Evolutionary conservation across 2,888 invertebrate species (phyloP).

Genomic region (Trissolcus japonicus): DNA sequence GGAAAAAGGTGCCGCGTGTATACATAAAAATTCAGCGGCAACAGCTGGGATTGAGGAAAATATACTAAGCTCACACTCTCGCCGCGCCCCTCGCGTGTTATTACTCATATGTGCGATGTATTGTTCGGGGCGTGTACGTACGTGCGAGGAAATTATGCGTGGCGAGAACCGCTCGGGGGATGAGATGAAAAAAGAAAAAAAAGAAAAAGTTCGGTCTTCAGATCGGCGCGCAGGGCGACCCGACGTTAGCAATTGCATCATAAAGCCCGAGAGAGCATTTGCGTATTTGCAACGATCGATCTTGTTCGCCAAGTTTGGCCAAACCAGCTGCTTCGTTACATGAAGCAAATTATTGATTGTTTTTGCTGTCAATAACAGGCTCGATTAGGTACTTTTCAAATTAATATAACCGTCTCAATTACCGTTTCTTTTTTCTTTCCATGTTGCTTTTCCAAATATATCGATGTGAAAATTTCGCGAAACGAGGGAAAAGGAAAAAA

Average conservation of each 20-base stretch:
- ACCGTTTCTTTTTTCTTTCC: not conserved
- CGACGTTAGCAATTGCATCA: conserved; percentile 64
- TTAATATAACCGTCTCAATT: not conserved
- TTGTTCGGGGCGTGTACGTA: conserved; percentile 28
- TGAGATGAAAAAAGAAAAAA: conserved; percentile 17
- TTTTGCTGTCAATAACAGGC: conserved; percentile 19
- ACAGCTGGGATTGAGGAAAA: conserved; percentile 59
- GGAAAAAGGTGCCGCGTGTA: conserved; percentile 50
- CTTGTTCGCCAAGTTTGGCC: conserved; percentile 53
- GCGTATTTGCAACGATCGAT: conserved; percentile 66
- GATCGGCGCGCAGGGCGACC: conserved; percentile 35
- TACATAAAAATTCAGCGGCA: conserved; percentile 54
- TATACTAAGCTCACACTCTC: conserved; percentile 52
- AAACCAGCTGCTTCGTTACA: conserved; percentile 35
- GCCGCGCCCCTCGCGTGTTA: conserved; percentile 39
- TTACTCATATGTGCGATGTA: conserved; percentile 39
- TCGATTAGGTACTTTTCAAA: conserved; percentile 22
- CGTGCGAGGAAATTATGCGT: conserved; percentile 54
- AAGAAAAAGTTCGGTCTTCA: conserved; percentile 36
- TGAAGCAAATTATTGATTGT: conserved; percentile 39
- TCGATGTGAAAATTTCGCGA: no score
- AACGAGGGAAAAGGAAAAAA: no score
- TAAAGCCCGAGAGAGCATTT: conserved; percentile 64
- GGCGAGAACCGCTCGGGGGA: conserved; percentile 32
- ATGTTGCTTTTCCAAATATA: not conserved